These are phyloP conservation scores for Glossosoma conforme DNA, from an alignment of 1,140 invertebrate genomes.

Conservation along the genomic window DNA sequence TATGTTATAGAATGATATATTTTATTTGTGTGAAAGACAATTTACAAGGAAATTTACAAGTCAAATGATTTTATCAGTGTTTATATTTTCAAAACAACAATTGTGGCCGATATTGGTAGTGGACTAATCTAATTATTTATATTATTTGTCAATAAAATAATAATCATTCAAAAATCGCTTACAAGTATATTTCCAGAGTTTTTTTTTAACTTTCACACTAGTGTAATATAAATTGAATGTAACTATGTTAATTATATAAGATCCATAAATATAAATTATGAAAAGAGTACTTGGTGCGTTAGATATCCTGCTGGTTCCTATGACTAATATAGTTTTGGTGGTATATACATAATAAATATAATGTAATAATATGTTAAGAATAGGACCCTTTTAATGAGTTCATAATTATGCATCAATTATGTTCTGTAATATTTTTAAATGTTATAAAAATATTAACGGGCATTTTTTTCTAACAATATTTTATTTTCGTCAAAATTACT, in stretches of 20 bases:
- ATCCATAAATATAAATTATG: not conserved
- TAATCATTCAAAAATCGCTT: not conserved
- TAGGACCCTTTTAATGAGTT: not conserved
- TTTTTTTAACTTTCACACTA: not conserved
- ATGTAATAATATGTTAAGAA: not conserved
- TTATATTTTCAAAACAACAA: too few relatives aligned
- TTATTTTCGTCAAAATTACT: too few relatives aligned
- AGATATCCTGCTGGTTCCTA: conserved; percentile 4
- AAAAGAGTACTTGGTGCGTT: conserved; percentile 6
- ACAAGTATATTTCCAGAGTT: not conserved
- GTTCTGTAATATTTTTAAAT: not conserved
- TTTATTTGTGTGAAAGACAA: too few relatives aligned
- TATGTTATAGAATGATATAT: too few relatives aligned
- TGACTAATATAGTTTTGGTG: not conserved
- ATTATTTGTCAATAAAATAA: conserved; percentile 1
- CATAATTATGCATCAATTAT: not conserved
- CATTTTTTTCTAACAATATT: too few relatives aligned
- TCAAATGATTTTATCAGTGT: too few relatives aligned
- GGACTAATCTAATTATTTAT: not conserved
- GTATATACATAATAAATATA: not conserved
- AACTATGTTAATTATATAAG: not conserved
- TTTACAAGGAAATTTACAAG: too few relatives aligned
- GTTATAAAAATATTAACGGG: too few relatives aligned
- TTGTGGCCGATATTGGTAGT: too few relatives aligned
- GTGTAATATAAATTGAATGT: not conserved